A percentile compares a stretch with the other conserved stretches of the same genome.
These are phyloP conservation scores for Tetranychus cinnabarinus DNA, from an alignment of 1,140 invertebrate species.

Conservation along the genomic window DNA sequence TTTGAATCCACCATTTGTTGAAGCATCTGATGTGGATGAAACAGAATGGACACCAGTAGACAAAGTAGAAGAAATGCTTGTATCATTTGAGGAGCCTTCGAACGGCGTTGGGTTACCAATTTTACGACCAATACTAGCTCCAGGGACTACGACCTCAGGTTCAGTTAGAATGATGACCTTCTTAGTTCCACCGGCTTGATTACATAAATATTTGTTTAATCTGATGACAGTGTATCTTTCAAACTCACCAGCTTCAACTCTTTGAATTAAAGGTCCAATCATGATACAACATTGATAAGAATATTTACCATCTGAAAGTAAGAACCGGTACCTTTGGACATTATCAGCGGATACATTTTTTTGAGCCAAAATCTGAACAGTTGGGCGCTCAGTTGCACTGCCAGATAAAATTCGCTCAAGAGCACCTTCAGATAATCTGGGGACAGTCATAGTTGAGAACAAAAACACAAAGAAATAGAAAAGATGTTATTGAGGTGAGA, in stretches of 20 bases:
- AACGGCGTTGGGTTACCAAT: constrained; percentile 41
- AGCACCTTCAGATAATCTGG: not conserved
- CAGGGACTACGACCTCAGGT: constrained; percentile 42
- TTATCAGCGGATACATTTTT: not conserved
- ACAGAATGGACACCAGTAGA: not conserved
- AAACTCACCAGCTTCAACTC: not conserved
- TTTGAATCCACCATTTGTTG: not conserved
- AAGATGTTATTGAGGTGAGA: no score
- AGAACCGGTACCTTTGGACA: not conserved
- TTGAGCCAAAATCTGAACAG: not conserved
- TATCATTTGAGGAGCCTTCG: not conserved
- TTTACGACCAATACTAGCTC: constrained; percentile 39
- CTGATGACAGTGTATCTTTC: not conserved
- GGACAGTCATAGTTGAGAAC: not conserved
- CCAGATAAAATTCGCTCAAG: not conserved
- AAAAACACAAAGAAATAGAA: no score
- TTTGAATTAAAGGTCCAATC: not conserved
- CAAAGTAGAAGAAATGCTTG: not conserved
- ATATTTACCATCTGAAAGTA: not conserved
- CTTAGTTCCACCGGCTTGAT: not conserved
- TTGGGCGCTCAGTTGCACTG: not conserved
- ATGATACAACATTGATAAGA: not conserved
- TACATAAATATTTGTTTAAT: not conserved
- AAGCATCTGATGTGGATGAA: not conserved
- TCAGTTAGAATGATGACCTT: constrained; percentile 42